Evolutionary conservation across 2,113 vertebrate species (phyloP).

Genomic region (Cebidichthys violaceus): DNA sequence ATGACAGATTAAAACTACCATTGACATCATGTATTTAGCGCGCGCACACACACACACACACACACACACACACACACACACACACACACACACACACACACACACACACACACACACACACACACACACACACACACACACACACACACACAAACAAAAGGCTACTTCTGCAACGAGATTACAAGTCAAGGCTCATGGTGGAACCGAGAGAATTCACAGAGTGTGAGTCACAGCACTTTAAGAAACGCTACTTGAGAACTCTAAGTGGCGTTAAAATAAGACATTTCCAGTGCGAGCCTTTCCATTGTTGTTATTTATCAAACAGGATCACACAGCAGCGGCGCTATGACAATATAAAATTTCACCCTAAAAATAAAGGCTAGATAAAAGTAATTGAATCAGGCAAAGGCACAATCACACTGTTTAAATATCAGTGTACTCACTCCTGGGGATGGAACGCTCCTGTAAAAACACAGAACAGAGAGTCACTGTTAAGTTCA

Average conservation of each 20-base stretch:
- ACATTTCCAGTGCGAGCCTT: not conserved
- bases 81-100: too few species aligned
- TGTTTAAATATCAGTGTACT: constrained; percentile 48
- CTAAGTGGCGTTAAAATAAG: not conserved
- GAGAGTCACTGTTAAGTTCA: constrained; percentile 2
- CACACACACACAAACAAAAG: constrained; percentile 42
- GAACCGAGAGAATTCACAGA: not conserved
- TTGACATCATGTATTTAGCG: constrained; percentile 44
- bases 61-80: too few species aligned
- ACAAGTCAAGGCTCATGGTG: constrained; percentile 11
- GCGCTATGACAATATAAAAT: not conserved
- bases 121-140: too few species aligned
- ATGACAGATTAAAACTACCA: constrained; percentile 36
- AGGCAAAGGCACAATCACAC: not conserved
- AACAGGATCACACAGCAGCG: not conserved
- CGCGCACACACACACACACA: constrained; percentile 14
- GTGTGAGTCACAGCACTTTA: constrained; percentile 19
- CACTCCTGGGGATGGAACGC: constrained; percentile 63
- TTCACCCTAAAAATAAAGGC: not conserved
- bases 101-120: too few species aligned
- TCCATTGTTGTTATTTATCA: not conserved
- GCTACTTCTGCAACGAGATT: constrained; percentile 27
- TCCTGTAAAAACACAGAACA: constrained; percentile 70
- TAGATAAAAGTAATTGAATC: not conserved
- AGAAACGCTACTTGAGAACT: not conserved